phyloP scores from a whole-genome alignment of 1,140 invertebrate species.

The Saxidomus purpurata region DNA sequence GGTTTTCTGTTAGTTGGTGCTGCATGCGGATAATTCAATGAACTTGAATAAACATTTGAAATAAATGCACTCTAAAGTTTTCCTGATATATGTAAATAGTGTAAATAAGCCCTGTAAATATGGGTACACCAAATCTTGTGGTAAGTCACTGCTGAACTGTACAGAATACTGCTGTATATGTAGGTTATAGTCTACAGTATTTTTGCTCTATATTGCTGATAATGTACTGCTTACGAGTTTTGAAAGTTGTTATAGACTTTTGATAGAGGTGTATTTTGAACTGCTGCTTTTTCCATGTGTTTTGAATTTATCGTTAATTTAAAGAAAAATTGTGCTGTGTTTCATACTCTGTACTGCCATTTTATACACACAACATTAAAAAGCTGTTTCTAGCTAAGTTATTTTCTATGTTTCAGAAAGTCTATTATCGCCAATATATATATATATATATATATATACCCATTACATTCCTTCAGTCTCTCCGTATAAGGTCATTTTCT shows the following conservation, averaged over 20 bases:
- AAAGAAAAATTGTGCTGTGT: neutral
- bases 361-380: neutral
- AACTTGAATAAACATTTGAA: no score
- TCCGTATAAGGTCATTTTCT: no score
- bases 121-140: slow-evolving; percentile 43
- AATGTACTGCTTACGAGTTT: neutral
- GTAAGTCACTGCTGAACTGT: slow-evolving; percentile 47
- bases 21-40: no score
- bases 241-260: neutral
- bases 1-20: no score
- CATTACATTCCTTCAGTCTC: no score
- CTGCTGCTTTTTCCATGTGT: slow-evolving; percentile 1
- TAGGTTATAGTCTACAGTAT: neutral
- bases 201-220: neutral
- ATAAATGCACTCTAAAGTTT: no score
- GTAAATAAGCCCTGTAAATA: no score
- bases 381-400: no score
- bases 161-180: slow-evolving; percentile 22
- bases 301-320: neutral
- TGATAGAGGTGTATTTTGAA: slow-evolving; percentile 9
- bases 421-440: no score
- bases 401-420: no score
- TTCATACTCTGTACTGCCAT: neutral
- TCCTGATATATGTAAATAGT: neutral
- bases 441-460: no score